These are phyloP conservation scores for Gorsachius goisagi DNA, from an alignment of 2,113 vertebrate genomes.

Conservation along the genomic window DNA sequence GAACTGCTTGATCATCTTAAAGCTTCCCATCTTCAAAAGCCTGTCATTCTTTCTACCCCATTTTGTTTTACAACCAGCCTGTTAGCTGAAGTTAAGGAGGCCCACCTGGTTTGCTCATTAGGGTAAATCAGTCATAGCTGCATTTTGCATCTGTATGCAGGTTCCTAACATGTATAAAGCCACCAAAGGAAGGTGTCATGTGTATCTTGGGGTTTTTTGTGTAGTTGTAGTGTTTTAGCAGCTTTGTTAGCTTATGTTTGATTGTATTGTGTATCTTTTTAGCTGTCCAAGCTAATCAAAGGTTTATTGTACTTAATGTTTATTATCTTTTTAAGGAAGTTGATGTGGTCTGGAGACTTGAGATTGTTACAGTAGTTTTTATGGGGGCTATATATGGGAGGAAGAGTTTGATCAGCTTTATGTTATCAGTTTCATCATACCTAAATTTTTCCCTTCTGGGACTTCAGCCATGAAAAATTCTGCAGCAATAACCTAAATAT, in stretches of 20 bases:
- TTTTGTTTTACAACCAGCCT: not conserved
- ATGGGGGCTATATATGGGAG: not conserved
- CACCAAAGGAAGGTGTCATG: not conserved
- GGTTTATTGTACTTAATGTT: not conserved
- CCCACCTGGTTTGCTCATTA: not conserved
- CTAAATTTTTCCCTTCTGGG: not conserved
- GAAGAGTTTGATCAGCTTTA: not conserved
- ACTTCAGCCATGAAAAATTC: not conserved
- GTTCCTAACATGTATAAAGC: not conserved
- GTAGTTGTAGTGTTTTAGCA: not conserved
- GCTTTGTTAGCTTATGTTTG: not conserved
- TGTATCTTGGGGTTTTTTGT: not conserved
- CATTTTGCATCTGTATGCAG: not conserved
- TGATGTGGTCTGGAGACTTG: not conserved
- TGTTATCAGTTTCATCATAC: not conserved
- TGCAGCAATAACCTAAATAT: not conserved
- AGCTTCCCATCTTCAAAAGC: not conserved
- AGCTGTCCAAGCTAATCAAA: not conserved
- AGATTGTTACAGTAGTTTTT: not conserved
- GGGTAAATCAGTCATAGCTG: not conserved
- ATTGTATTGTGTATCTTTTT: not conserved
- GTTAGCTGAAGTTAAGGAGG: not conserved
- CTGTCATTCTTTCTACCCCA: not conserved
- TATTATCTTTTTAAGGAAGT: not conserved
- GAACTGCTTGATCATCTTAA: not conserved